These are phyloP conservation scores for Euzophera pinguis DNA, from an alignment of 2,888 invertebrate species.

Conservation along the genomic window DNA sequence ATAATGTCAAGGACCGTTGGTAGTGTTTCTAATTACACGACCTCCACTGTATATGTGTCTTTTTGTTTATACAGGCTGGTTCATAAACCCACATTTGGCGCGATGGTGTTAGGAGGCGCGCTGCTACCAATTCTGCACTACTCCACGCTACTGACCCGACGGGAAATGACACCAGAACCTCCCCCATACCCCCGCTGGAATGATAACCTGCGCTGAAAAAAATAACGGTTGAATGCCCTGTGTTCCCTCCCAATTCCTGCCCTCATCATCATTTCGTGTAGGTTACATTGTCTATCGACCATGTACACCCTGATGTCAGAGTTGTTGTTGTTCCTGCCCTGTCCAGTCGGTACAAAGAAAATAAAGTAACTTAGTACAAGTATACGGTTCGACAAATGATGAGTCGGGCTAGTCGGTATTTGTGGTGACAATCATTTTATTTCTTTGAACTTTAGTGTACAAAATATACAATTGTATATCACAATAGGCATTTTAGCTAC, in stretches of 20 bases:
- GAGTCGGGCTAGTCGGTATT: neutral
- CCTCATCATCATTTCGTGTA: no score
- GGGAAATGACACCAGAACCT: conserved; percentile 33
- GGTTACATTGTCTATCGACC: no score
- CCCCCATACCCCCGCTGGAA: conserved; percentile 43
- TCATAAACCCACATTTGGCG: conserved; percentile 60
- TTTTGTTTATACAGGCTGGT: conserved; percentile 44
- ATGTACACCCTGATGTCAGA: no score
- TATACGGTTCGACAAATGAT: neutral
- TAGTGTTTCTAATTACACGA: no score
- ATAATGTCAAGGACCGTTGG: no score
- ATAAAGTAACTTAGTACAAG: neutral
- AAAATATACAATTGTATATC: no score
- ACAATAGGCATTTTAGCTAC: no score
- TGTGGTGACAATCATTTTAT: neutral
- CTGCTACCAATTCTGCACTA: conserved; percentile 59
- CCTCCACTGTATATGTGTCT: no score
- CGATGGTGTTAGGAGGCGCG: conserved; percentile 48
- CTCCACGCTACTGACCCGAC: conserved; percentile 51
- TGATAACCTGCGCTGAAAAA: conserved; percentile 40
- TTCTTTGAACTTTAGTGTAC: no score
- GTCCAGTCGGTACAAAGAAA: neutral
- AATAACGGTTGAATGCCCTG: neutral
- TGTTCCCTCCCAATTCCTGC: neutral
- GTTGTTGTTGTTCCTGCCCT: no score